Base-by-base conservation (phyloP, 2,113 vertebrate species). In the Pelodiscus sinensis region DNA sequence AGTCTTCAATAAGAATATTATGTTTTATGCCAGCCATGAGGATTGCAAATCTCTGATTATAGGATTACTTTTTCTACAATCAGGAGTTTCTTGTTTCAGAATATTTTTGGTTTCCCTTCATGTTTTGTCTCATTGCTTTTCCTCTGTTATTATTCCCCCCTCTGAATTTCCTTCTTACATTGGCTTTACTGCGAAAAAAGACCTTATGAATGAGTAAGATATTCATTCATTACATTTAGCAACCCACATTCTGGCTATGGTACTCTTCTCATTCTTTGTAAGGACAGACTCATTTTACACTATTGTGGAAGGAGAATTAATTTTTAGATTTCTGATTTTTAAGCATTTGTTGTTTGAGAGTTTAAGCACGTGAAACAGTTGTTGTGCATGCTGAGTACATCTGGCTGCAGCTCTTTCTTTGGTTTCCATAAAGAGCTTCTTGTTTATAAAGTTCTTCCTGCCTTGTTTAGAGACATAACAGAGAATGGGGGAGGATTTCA, bases 151-250 rank as follows among this genome's bases (percentile, higher is more conserved):
- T 73, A 79, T 24, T 21, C 94, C 77, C 81, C 92, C 83, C 81
- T 86, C 86, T 85, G 79, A 77, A 51, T 95, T 93, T 95, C 82
- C 57, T 55, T 87, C 58, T 81, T 88, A 90, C 62, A 54, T 88
- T 93, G 78, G 13, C 56, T 96, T 97, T 95, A 90, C n/a, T 81
- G 54, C 85, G 44, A 44, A 77, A 68, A 94, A 87, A 96, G 92
- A 87, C 65, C 9, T 95, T 95, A 84, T 93, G 89, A 95, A 96
- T 96, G 93, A 80, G 65, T 62, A 91, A 95, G 84, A 91, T 88
- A 96, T 92, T 95, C 95, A 95, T 96, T 95, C 93, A 97, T 89
- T 82, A 88, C 44, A 95, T 96, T 73, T 89, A 95, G 84, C 92
- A 89, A 25, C 81, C 54, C 86, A 60, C 75, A 92, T 90, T 92